Conservation (phyloP, 2,113 vertebrate genomes). For the Crotalus tigris region DNA sequence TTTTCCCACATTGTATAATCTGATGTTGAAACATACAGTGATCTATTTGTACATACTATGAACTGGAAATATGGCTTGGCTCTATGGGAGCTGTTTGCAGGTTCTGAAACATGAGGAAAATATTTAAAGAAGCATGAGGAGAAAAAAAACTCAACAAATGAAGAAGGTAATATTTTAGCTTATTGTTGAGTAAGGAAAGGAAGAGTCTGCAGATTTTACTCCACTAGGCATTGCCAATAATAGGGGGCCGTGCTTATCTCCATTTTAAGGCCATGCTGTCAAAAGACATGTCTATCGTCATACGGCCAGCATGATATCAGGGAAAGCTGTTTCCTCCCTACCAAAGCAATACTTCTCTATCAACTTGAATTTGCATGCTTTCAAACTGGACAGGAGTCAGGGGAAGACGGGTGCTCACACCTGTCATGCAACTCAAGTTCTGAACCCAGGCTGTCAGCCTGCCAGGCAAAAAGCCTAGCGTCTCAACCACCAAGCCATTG, state of each 20-base stretch:
- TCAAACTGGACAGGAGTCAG: background rate
- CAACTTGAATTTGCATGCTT: background rate
- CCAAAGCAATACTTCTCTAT: background rate
- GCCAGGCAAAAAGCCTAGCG: background rate
- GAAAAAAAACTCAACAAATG: background rate
- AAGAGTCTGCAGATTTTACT: background rate
- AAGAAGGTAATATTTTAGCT: background rate
- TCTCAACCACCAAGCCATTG: background rate
- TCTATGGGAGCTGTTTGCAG: background rate
- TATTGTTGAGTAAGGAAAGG: background rate
- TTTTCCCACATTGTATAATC: background rate
- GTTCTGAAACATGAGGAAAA: background rate
- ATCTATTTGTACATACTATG: background rate
- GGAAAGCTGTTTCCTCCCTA: background rate
- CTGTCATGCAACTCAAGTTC: background rate
- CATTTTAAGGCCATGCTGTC: background rate
- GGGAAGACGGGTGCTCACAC: background rate
- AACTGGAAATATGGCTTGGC: background rate
- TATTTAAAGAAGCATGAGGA: background rate
- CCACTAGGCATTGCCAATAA: background rate
- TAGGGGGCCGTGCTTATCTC: background rate
- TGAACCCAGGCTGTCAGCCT: background rate
- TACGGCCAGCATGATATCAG: background rate
- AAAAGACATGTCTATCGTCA: background rate
- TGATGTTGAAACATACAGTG: background rate